A percentile compares a stretch with the other conserved stretches of the same genome.
phyloP scores from a whole-genome alignment of 2,797 vertebrate genomes.

The Oreochromis mossambicus region DNA sequence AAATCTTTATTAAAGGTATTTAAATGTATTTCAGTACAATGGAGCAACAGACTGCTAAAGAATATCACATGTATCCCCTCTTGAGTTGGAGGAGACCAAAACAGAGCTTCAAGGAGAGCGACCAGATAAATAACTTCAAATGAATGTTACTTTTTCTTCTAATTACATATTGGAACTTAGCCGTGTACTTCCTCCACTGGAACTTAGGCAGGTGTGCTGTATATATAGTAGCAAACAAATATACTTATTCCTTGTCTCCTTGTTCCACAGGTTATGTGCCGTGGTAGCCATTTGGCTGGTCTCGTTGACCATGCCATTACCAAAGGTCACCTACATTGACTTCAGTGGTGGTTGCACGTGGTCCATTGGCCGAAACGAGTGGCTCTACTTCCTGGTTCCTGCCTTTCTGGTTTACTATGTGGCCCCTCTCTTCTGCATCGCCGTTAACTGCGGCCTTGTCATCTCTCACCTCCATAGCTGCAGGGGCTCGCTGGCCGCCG shows the following conservation, averaged over 20 bases:
- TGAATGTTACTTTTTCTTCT: neutral
- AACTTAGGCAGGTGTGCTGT: neutral
- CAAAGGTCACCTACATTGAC: slow-evolving; percentile 73
- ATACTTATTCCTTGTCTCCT: neutral
- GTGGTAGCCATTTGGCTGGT: slow-evolving; percentile 67
- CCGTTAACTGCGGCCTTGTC: slow-evolving; percentile 70
- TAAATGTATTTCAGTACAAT: neutral
- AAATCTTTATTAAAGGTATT: neutral
- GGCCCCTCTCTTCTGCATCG: slow-evolving; percentile 67
- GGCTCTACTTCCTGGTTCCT: slow-evolving; percentile 72
- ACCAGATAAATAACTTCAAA: neutral
- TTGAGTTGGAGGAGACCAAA: neutral
- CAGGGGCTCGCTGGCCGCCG: slow-evolving; percentile 40
- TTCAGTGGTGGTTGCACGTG: slow-evolving; percentile 66
- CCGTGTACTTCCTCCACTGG: neutral
- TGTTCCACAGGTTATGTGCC: slow-evolving; percentile 37
- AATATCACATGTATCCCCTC: neutral
- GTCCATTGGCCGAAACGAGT: slow-evolving; percentile 56
- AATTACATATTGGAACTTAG: neutral
- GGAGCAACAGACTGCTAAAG: neutral
- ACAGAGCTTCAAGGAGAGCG: neutral
- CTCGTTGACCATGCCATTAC: slow-evolving; percentile 67
- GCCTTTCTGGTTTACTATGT: slow-evolving; percentile 72
- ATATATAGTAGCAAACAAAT: neutral
- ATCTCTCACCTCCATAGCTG: slow-evolving; percentile 64